A percentile compares a stretch with the other conserved stretches of the same genome.
These are phyloP conservation scores for Drosophila neotestacea DNA, from an alignment of 2,888 invertebrate species.

Conservation along the genomic window DNA sequence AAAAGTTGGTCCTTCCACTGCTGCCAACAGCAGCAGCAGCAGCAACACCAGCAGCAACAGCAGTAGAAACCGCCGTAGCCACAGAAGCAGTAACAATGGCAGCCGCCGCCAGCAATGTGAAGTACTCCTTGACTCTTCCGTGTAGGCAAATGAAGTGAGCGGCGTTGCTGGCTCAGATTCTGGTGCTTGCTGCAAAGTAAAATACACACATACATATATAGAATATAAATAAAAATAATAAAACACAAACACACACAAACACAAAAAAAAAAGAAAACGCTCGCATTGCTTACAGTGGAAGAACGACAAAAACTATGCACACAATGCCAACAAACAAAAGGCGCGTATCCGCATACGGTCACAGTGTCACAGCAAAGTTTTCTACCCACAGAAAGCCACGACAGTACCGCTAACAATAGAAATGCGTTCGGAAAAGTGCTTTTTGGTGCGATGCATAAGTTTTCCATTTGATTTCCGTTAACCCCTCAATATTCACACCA, in stretches of 20 bases:
- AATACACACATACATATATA: slow-evolving; percentile 36
- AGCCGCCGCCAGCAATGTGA: slow-evolving; percentile 59
- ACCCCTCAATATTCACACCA: slow-evolving; percentile 58
- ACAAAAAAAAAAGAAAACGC: slow-evolving; percentile 21
- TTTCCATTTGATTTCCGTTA: slow-evolving; percentile 81
- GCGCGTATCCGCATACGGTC: slow-evolving; percentile 65
- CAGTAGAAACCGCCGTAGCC: slow-evolving; percentile 33
- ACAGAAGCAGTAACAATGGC: slow-evolving; percentile 61
- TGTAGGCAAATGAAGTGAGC: slow-evolving; percentile 79
- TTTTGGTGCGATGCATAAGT: slow-evolving; percentile 72
- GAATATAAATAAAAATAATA: slow-evolving; percentile 20
- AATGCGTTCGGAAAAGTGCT: slow-evolving; percentile 74
- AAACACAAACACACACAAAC: slow-evolving; percentile 18
- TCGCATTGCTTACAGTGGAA: slow-evolving; percentile 31
- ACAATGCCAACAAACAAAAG: slow-evolving; percentile 73
- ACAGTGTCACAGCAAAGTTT: slow-evolving; percentile 72
- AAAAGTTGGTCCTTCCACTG: slow-evolving; percentile 79
- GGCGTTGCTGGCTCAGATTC: slow-evolving; percentile 37
- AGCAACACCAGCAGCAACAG: slow-evolving; percentile 24
- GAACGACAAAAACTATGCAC: slow-evolving; percentile 58
- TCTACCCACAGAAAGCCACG: slow-evolving; percentile 53
- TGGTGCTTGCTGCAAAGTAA: slow-evolving; percentile 60
- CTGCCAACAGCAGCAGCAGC: slow-evolving; percentile 39
- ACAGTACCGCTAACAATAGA: slow-evolving; percentile 71
- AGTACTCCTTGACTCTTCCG: slow-evolving; percentile 77